Conservation (phyloP, 2,113 vertebrate genomes). For the Menura novaehollandiae region DNA sequence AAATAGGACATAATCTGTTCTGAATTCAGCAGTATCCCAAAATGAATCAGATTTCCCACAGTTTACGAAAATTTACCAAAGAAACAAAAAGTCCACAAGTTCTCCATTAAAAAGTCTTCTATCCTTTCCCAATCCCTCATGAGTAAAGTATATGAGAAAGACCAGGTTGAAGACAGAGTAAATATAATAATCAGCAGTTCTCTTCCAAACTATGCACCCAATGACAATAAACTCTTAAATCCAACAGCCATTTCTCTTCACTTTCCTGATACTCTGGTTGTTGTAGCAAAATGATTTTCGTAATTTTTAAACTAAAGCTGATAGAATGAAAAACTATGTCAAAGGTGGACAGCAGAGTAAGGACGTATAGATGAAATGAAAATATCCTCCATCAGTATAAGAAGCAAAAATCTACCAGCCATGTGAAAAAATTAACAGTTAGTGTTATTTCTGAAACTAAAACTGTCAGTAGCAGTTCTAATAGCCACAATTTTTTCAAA, state of each 20-base stretch:
- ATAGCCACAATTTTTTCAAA: neutral
- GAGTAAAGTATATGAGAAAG: neutral
- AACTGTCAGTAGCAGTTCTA: neutral
- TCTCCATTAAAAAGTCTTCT: neutral
- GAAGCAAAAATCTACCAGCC: neutral
- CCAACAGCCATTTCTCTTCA: neutral
- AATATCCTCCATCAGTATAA: neutral
- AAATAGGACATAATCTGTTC: neutral
- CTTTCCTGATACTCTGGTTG: neutral
- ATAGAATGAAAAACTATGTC: neutral
- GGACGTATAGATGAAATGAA: neutral
- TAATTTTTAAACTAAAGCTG: neutral
- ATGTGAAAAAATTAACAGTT: neutral
- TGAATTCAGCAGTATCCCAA: neutral
- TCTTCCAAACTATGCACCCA: neutral
- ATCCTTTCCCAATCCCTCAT: neutral
- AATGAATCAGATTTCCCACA: neutral
- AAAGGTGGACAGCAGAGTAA: neutral
- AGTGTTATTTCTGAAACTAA: neutral
- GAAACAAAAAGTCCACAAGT: neutral
- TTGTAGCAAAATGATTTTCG: neutral
- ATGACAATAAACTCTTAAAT: neutral
- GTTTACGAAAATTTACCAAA: neutral
- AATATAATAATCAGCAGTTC: neutral
- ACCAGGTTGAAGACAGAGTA: neutral